phyloP scores from a whole-genome alignment of 2,113 vertebrate species.

The Nansenia antarctica region DNA sequence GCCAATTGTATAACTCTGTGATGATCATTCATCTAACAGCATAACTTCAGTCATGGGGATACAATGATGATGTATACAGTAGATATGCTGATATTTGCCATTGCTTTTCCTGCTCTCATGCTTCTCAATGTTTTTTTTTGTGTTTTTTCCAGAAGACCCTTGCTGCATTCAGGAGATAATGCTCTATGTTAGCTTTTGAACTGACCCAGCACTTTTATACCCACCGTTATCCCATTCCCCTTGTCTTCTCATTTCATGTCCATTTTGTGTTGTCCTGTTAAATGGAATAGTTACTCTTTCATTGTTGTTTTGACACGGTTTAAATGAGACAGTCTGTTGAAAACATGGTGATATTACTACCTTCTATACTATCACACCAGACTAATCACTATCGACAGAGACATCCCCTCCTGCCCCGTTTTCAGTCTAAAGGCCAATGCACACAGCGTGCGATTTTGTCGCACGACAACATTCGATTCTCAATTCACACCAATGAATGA shows the following conservation, averaged over 20 bases:
- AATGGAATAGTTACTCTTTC: neutral
- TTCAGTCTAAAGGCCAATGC: too few relatives aligned
- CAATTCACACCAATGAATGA: too few relatives aligned
- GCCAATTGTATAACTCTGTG: neutral
- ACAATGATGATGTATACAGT: neutral
- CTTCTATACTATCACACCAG: too few relatives aligned
- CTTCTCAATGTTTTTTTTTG: neutral
- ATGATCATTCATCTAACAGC: neutral
- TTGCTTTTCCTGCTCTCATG: conserved; percentile 6
- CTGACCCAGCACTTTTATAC: conserved; percentile 15
- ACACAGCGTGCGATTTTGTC: too few relatives aligned
- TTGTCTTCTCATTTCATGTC: conserved; percentile 11
- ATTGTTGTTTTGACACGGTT: too few relatives aligned
- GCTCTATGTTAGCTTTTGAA: neutral
- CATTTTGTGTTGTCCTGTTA: neutral
- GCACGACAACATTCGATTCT: too few relatives aligned
- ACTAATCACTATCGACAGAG: too few relatives aligned
- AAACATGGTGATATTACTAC: too few relatives aligned
- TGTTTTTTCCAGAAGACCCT: conserved; percentile 2
- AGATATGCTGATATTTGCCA: neutral
- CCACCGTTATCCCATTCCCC: conserved; percentile 16
- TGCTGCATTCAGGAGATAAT: neutral
- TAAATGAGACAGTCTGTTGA: too few relatives aligned
- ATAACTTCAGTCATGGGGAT: neutral
- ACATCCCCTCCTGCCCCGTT: too few relatives aligned